Percentiles rank a stretch among this genome's conserved stretches.
Evolutionary conservation across 2,888 invertebrate species (phyloP).

Genomic region (Tryphoninae sp.): DNA sequence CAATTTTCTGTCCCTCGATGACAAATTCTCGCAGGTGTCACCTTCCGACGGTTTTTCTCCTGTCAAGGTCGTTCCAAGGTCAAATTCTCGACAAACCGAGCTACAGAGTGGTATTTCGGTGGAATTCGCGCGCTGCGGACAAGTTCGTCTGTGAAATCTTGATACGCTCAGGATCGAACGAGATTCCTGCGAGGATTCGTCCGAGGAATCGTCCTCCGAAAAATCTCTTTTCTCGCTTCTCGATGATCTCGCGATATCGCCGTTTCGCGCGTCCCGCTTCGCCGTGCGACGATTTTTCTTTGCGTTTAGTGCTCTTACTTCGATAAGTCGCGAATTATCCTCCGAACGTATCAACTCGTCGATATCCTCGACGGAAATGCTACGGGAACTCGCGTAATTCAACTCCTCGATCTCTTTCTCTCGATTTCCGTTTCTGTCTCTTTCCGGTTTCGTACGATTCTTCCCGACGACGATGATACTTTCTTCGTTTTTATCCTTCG

Average conservation of each 20-base stretch:
- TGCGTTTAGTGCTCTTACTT: conserved; percentile 64
- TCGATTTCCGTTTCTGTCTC: not conserved
- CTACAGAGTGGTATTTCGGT: not conserved
- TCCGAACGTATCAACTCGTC: conserved; percentile 75
- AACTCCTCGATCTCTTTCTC: not conserved
- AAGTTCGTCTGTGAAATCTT: conserved; percentile 27
- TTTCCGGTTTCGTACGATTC: not conserved
- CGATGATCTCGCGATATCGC: not conserved
- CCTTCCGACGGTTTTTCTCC: conserved; percentile 41
- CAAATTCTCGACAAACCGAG: not conserved
- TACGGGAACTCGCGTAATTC: conserved; percentile 66
- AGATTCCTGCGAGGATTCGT: conserved; percentile 46
- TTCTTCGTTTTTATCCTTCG: not conserved
- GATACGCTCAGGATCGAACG: conserved; percentile 3
- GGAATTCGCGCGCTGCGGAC: not conserved
- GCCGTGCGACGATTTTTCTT: conserved; percentile 38
- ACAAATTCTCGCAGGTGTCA: conserved; percentile 4
- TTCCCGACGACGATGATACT: not conserved
- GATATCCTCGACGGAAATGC: conserved; percentile 74
- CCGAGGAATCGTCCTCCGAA: not conserved
- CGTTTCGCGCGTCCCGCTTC: not conserved
- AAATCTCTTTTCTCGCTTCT: conserved; percentile 8
- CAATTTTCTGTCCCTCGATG: conserved; percentile 50
- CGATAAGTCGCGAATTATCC: conserved; percentile 69
- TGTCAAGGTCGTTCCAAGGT: not conserved